These are phyloP conservation scores for western clawed frog (Xenopus tropicalis) DNA, from an alignment of 2,113 vertebrate species.

Conservation along the genomic window UCB_Xtro_10.0 CM004450.2:50198501-50199000, in stretches of 20 bases:
- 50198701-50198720: conserved; percentile 3
- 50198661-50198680: neutral
- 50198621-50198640: conserved; percentile 6
- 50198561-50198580: too few species aligned
- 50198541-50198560: too few species aligned
- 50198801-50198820: conserved; percentile 9
- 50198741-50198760: conserved; percentile 28
- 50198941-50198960: too few species aligned
- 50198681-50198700: conserved; percentile 24
- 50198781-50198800: neutral
- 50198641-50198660: conserved; percentile 14
- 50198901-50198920: neutral
- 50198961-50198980: too few species aligned
- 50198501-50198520: neutral
- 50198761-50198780: neutral
- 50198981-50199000: too few species aligned
- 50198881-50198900: neutral
- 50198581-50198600: neutral
- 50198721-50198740: conserved; percentile 11
- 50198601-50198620: neutral
- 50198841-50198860: neutral
- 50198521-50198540: too few species aligned
- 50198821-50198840: neutral
- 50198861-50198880: neutral
- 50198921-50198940: neutral